Conservation (phyloP, 2,113 vertebrate genomes). For the Clarias batrachus region DNA sequence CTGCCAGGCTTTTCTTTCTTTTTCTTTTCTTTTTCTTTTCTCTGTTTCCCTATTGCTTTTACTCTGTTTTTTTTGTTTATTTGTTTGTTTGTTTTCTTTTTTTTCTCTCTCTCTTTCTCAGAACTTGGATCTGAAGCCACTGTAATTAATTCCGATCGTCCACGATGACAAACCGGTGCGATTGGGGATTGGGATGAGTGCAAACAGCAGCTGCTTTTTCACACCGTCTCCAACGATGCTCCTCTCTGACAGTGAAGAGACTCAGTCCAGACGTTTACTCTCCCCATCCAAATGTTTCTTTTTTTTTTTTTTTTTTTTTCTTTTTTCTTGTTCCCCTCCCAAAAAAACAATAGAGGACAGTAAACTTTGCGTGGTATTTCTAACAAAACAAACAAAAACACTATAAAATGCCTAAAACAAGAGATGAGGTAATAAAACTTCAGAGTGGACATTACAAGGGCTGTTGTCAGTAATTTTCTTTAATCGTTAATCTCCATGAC, state of each 20-base stretch:
- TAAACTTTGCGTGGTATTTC: conserved; percentile 57
- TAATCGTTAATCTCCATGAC: conserved; percentile 33
- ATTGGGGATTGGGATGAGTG: conserved; percentile 55
- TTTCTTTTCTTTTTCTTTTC: not conserved
- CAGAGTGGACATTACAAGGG: conserved; percentile 70
- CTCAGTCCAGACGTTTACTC: conserved; percentile 59
- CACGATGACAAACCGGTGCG: conserved; percentile 63
- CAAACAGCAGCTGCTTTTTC: conserved; percentile 50
- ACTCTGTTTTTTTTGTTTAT: conserved; percentile 17
- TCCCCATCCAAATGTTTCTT: conserved; percentile 50
- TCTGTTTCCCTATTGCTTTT: not conserved
- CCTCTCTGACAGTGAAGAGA: conserved; percentile 54
- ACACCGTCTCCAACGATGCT: conserved; percentile 15
- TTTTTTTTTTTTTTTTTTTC: too few species aligned
- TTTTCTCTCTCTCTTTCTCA: conserved; percentile 37
- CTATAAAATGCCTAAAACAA: conserved; percentile 53
- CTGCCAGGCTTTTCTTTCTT: conserved; percentile 60
- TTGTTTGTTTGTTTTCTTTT: not conserved
- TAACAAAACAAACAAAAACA: conserved; percentile 46
- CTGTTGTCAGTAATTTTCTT: conserved; percentile 61
- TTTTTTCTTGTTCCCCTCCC: conserved; percentile 19
- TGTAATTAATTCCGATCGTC: conserved; percentile 57
- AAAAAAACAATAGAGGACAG: conserved; percentile 35
- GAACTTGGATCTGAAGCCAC: conserved; percentile 74
- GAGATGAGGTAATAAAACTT: conserved; percentile 63